These are phyloP conservation scores for Saxidomus purpurata DNA, from an alignment of 1,140 invertebrate genomes.

Conservation along the genomic window DNA sequence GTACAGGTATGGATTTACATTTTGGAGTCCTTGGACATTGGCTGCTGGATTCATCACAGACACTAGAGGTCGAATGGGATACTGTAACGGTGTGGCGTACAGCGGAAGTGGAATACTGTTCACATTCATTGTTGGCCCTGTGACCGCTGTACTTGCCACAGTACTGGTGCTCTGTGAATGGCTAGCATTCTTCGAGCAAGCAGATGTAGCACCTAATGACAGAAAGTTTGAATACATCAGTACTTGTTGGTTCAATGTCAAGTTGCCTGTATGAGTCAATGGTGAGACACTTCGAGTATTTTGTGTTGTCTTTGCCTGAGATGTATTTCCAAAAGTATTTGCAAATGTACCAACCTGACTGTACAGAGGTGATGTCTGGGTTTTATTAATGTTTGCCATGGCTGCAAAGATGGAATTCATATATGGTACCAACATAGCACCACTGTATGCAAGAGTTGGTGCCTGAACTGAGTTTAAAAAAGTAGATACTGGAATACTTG, in stretches of 20 bases:
- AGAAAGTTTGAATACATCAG: not conserved
- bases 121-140: not conserved
- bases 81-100: not conserved
- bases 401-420: constrained; percentile 55
- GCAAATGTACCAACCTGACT: not conserved
- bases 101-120: not conserved
- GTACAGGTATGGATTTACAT: not conserved
- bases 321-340: not conserved
- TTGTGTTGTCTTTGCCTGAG: not conserved
- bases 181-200: not conserved
- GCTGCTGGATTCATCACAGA: no score
- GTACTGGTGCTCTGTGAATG: not conserved
- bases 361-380: not conserved
- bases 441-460: constrained; percentile 40
- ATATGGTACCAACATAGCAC: constrained; percentile 52
- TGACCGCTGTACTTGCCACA: not conserved
- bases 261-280: not conserved
- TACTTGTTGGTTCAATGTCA: constrained; percentile 7
- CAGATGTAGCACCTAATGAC: not conserved
- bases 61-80: constrained; percentile 8
- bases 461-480: not conserved
- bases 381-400: constrained; percentile 26
- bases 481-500: constrained; percentile 9
- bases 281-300: not conserved
- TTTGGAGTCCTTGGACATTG: not conserved